These are phyloP conservation scores for Felis chaus DNA, from an alignment of 2,113 vertebrate genomes.

Conservation along the genomic window DNA sequence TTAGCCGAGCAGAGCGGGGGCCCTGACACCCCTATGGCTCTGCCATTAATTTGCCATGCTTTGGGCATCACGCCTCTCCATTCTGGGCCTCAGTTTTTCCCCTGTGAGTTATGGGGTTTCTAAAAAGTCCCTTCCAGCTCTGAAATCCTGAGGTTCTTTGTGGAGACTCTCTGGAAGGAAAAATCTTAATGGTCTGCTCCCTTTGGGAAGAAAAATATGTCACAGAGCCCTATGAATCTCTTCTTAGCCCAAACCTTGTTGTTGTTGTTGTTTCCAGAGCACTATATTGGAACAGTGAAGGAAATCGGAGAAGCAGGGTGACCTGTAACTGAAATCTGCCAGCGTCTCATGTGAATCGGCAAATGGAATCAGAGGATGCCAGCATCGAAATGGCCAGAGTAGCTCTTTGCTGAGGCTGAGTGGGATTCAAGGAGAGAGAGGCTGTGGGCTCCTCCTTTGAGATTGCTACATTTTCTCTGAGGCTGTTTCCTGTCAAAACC, in stretches of 20 bases:
- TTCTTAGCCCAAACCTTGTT: not conserved
- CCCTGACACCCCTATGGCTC: not conserved
- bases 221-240: not conserved
- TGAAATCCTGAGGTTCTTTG: slow-evolving; percentile 31
- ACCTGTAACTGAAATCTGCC: not conserved
- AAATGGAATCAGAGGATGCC: not conserved
- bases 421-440: not conserved
- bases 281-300: not conserved
- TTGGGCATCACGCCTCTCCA: not conserved
- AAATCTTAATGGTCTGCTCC: not conserved
- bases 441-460: not conserved
- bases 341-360: not conserved
- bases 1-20: not conserved
- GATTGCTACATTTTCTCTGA: not conserved
- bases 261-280: not conserved
- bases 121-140: not conserved
- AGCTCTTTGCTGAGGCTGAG: not conserved
- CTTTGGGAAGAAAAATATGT: slow-evolving; percentile 6
- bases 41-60: not conserved
- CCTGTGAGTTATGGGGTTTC: not conserved
- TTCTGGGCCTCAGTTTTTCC: not conserved
- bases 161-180: not conserved
- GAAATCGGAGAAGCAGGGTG: not conserved
- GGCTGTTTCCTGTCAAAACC: not conserved
- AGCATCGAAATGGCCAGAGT: not conserved